A percentile compares a stretch with the other conserved stretches of the same genome.
These are phyloP conservation scores for Python bivittatus DNA, from an alignment of 2,113 vertebrate genomes.

Conservation along the genomic window DNA sequence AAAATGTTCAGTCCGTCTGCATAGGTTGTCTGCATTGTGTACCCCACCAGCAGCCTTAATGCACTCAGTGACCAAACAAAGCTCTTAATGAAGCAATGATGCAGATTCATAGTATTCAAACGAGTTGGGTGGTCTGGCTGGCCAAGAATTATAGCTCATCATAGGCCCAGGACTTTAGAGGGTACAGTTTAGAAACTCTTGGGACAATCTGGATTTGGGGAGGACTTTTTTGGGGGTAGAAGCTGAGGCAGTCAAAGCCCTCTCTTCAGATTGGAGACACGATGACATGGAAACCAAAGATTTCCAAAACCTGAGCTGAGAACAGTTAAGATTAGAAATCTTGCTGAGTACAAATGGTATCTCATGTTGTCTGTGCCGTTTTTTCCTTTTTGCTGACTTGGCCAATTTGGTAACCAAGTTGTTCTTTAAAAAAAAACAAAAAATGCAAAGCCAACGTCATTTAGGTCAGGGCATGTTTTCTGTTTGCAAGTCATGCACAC, in stretches of 20 bases:
- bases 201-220: too few species aligned
- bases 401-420: not conserved
- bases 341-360: slow-evolving; percentile 16
- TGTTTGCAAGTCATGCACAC: not conserved
- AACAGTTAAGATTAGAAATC: slow-evolving; percentile 23
- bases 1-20: not conserved
- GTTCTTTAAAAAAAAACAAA: not conserved
- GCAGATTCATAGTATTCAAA: not conserved
- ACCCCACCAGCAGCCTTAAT: not conserved
- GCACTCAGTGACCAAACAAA: not conserved
- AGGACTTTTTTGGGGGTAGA: not conserved
- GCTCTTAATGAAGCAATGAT: too few species aligned
- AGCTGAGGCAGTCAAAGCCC: not conserved
- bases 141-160: not conserved
- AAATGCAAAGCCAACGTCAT: slow-evolving; percentile 12
- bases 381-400: slow-evolving; percentile 32
- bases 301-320: slow-evolving; percentile 10
- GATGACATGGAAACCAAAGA: not conserved
- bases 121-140: not conserved
- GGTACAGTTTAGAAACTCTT: not conserved
- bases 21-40: not conserved
- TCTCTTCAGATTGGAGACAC: not conserved
- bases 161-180: not conserved
- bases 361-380: not conserved
- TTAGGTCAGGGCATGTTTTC: slow-evolving; percentile 6